Base-by-base conservation (phyloP, 2,113 vertebrate species). In the Rafetus swinhoei region DNA sequence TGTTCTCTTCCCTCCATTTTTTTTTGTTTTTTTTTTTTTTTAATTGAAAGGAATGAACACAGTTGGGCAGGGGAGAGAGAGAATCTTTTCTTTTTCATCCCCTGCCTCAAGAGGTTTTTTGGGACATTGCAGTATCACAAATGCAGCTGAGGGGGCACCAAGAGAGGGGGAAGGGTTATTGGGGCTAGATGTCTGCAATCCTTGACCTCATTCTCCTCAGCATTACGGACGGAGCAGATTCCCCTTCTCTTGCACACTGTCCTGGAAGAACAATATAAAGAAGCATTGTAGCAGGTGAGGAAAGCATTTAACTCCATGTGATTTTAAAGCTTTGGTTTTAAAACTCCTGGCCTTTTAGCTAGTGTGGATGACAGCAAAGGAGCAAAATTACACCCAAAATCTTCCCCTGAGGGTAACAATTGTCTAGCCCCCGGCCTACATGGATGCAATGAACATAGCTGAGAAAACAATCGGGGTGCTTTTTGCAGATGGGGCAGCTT, bases 1-100 rank as follows among this genome's bases (percentile, higher is more conserved):
- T 87, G 90, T 56, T 92, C 56, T 54, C 85, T 93, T 54, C 29
- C 74, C 9, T 72, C 88, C 22, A 27, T 93, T 57, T 93, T 88
- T 74, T 72, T 89, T 45, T 93, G n/a, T 93, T 57, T 93, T 88
- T 74, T 93, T 57, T 93, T 88, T 74, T 72, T 89, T 45, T 93
- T 65, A 65, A 90, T 62, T 62, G 59, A 62, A 72, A 94, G 50
- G 45, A 95, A 84, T 65, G 12, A 86, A 91, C 87, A 29, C 89
- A 94, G 13, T 80, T n/a, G 82, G 65, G 88, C 85, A 69, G 0
- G 0, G 15, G 91, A 89, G 74, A 87, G 29, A 79, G 19, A 52
- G 9, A 53, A 59, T 89, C 83, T 25, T 85, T 39, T 76, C 56
- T 69, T 83, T 85, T 77, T 79, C 45, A 39, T 85, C 93, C 62